Evolutionary conservation across 1,140 invertebrate genomes (phyloP), one percentile per base, ranked within the genome.

Genomic region (Acromyrmex charruanus): DNA sequence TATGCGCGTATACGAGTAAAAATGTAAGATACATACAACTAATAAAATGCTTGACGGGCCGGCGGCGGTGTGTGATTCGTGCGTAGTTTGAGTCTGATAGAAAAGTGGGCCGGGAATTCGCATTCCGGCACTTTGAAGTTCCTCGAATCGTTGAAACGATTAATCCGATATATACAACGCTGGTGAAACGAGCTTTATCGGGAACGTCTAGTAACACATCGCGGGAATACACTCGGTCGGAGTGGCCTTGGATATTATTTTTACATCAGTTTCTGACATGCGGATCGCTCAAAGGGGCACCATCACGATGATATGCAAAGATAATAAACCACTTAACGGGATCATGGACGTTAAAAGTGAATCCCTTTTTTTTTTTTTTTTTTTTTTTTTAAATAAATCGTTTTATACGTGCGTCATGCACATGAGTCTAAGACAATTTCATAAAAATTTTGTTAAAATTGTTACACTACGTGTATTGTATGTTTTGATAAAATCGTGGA

Each of bases 161-260:
- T 90, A 89, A 90, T 81, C 74, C 85, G 77, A 87, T 87, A 74
- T 86, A 80, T 49, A 39, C 55, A 51, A 63, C 12, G 74, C n/a
- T 18, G 72, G 55, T 87, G 55, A 89, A 89, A 77, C 79, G 68
- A 59, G 66, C 55, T 75, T 77, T 63, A 68, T 58, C 82, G 58
- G 49, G 71, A 75, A 75, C 80, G 80, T 63, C 79, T 75, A 68
- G 58, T 75, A 74, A 39, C 28, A 4, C 31, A 31, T 3, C 25
- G 49, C 55, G 88, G 35, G 80, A 82, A 89, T 63, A 77, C 53
- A 44, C 71, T 66, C 35, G 53, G 55, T 35, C 53, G 53, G 55
- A 35, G 61, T 71, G 74, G 74, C 88, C 88, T 90, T 90, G 87
- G 88, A 87, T 87, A 77, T 90, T 90, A 90, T 90, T 90, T 90